A percentile compares a stretch with the other conserved stretches of the same genome.
These are phyloP conservation scores for Tachina lurida DNA, from an alignment of 2,888 invertebrate species.

Conservation along the genomic window DNA sequence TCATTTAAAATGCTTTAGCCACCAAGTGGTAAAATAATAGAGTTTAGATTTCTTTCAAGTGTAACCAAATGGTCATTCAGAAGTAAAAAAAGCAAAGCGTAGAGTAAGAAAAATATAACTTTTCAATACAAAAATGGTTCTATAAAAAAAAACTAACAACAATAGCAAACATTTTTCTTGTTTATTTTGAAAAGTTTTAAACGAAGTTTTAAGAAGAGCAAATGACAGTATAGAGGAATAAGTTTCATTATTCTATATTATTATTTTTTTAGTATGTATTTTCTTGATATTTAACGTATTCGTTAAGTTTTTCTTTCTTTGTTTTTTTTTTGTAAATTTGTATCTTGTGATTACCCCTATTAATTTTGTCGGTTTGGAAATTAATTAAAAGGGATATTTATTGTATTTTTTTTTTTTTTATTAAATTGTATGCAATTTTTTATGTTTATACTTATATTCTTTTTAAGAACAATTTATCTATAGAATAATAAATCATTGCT, in stretches of 20 bases:
- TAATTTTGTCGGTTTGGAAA: background rate
- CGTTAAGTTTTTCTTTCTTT: no score
- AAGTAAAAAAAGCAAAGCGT: background rate
- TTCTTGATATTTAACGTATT: no score
- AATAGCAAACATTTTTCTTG: background rate
- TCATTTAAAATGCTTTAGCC: constrained; percentile 12
- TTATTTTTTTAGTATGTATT: no score
- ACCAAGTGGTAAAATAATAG: constrained; percentile 31
- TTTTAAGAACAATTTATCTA: constrained; percentile 25
- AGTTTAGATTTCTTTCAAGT: constrained; percentile 38
- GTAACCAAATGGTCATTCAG: constrained; percentile 53
- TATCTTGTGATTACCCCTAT: background rate
- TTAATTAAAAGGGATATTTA: no score
- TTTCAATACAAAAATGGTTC: constrained; percentile 6
- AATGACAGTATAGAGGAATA: background rate
- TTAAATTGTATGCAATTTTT: constrained; percentile 24
- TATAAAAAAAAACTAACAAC: background rate
- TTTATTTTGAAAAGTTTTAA: constrained; percentile 7
- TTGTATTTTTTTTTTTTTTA: constrained; percentile 21
- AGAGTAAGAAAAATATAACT: background rate
- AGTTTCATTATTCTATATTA: no score
- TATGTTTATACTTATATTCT: background rate
- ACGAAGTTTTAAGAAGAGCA: background rate
- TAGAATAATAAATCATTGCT: constrained; percentile 45
- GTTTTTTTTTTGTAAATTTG: no score